Conservation (phyloP, 2,113 vertebrate species). For the Uria lomvia region DNA sequence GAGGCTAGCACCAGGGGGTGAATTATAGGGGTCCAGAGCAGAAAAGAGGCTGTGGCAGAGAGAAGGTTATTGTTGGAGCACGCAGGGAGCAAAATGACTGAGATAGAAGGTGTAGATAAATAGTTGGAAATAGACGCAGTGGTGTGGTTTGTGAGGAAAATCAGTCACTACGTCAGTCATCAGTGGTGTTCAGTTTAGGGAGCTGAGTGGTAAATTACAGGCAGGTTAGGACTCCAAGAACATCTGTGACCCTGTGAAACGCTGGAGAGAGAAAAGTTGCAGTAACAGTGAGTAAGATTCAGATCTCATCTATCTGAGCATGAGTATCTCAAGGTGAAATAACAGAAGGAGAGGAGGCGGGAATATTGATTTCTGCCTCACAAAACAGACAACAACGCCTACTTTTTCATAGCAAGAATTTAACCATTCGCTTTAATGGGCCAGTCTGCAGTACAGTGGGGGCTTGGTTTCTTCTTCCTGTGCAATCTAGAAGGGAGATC, state of each 20-base stretch:
- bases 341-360: constrained; percentile 53
- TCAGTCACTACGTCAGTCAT: constrained; percentile 1
- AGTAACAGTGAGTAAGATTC: constrained; percentile 38
- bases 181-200: background rate
- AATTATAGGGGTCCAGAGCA: constrained; percentile 20
- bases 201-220: constrained; percentile 33
- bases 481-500: background rate
- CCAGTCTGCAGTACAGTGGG: background rate
- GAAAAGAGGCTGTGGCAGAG: background rate
- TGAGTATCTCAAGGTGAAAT: constrained; percentile 59
- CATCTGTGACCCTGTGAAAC: constrained; percentile 20
- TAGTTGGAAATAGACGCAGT: background rate
- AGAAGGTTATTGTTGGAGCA: constrained; percentile 23
- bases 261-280: constrained; percentile 18
- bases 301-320: constrained; percentile 35
- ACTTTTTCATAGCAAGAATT: constrained; percentile 50
- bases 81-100: constrained; percentile 11
- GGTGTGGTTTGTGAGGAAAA: constrained; percentile 24
- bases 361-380: constrained; percentile 65
- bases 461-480: constrained; percentile 22
- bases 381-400: constrained; percentile 65
- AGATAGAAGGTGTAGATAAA: constrained; percentile 5
- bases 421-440: constrained; percentile 38
- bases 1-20: background rate
- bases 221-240: background rate